Percentiles rank a stretch among this genome's conserved stretches.
phyloP scores from a whole-genome alignment of 2,797 vertebrate species.

The Cryptoprocta ferox region DNA sequence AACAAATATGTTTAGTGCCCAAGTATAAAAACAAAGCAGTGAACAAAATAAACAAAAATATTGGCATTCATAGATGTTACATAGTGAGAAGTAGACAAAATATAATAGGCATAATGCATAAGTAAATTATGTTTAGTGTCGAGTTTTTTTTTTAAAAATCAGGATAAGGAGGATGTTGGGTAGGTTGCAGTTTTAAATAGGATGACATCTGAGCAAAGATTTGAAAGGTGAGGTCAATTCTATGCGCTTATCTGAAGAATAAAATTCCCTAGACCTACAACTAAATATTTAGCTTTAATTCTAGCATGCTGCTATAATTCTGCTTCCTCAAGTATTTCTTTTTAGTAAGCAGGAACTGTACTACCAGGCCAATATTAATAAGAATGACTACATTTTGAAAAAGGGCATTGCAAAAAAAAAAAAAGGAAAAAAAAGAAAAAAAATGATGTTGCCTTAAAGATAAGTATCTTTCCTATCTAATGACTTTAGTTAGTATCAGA shows the following conservation, averaged over 20 bases:
- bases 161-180: not conserved
- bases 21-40: conserved; percentile 5
- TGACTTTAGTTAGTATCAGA: not conserved
- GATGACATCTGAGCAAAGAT: not conserved
- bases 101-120: not conserved
- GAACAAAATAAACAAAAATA: not conserved
- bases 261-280: not conserved
- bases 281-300: conserved; percentile 27
- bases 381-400: not conserved
- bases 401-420: no score
- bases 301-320: not conserved
- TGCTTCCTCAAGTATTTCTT: not conserved
- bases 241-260: not conserved
- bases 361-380: not conserved
- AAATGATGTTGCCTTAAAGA: not conserved
- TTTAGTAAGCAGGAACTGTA: not conserved
- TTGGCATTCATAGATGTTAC: not conserved
- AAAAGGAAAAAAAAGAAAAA: no score
- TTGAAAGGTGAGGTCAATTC: not conserved
- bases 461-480: not conserved
- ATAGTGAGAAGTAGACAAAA: not conserved
- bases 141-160: not conserved
- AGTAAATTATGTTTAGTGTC: not conserved
- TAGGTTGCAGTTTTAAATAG: conserved; percentile 28
- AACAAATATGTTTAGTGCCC: not conserved